Base-by-base conservation (phyloP, 2,113 vertebrate species). In the Melozone crissalis region DNA sequence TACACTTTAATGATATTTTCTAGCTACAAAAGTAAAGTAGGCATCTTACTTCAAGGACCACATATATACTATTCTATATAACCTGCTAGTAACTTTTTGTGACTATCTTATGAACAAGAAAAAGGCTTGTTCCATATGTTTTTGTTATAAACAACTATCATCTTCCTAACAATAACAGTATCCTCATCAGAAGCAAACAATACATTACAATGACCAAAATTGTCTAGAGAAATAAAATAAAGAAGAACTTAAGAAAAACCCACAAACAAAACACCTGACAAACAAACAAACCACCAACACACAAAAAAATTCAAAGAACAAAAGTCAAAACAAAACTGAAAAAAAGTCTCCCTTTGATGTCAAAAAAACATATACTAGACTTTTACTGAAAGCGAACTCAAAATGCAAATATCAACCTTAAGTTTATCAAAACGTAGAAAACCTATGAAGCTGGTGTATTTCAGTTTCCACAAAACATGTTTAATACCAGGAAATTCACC, bases 391-490 rank as follows among this genome's bases (percentile, higher is more conserved):
- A 81, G 20, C 24, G 19, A 49, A 5, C 10, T 57, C 8, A 66
- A 43, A 47, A 1, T 0, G 4, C 14, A 82, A 92, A 8, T 1
- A 1, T 21, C 9, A 52, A 44, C 4, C 2, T 41, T 20, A 27
- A 49, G 2, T 31, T 65, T 5, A 28, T 79, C 7, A 72, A 67
- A 79, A 63, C 2, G 1, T 10, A 59, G 39, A 7, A 68, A 65
- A 44, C 14, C 5, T 63, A 37, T 5, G 30, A 11, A 52, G 5
- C 7, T 20, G 0, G 0, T 23, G 0, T 26, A 41, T 72, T 66
- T 76, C 30, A 71, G 13, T 14, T 37, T 1, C 39, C 12, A 65
- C 0, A 33, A 46, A 11, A 3, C 11, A 6, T 27, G 2, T 3
- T 55, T 21, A 44, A 8, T 2, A 2, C 5, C 33, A 83, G 9